phyloP scores from a whole-genome alignment of 2,113 vertebrate genomes.

The Sander vitreus region DNA sequence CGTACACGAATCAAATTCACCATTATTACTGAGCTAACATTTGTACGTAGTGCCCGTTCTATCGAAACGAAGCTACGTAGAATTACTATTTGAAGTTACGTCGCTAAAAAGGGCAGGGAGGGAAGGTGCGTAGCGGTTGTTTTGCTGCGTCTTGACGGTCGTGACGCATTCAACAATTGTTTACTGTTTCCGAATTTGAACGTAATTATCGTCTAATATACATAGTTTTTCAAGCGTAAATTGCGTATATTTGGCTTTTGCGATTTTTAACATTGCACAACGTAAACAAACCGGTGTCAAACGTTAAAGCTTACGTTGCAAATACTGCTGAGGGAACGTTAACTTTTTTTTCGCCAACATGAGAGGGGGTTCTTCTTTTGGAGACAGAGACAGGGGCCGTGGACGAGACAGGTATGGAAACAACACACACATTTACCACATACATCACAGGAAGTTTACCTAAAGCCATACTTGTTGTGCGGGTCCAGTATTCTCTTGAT shows the following conservation, averaged over 20 bases:
- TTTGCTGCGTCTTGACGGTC: neutral
- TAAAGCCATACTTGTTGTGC: neutral
- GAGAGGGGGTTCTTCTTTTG: conserved; percentile 87
- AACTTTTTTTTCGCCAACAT: conserved; percentile 75
- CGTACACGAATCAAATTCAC: conserved; percentile 34
- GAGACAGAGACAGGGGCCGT: conserved; percentile 86
- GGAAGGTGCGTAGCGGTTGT: neutral
- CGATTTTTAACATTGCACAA: too few species aligned
- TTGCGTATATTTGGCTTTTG: neutral
- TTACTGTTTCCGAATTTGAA: neutral
- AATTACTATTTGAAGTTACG: conserved; percentile 25
- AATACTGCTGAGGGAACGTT: neutral
- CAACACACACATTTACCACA: neutral
- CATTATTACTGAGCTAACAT: neutral
- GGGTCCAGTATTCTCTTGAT: neutral
- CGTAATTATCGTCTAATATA: neutral
- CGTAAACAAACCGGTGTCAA: neutral
- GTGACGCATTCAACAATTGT: conserved; percentile 54
- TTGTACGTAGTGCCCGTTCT: neutral
- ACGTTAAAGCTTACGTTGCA: conserved; percentile 4
- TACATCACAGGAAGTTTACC: neutral
- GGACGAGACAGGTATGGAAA: conserved; percentile 89
- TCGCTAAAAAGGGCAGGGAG: conserved; percentile 28
- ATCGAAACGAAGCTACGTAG: conserved; percentile 16
- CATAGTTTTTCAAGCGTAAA: neutral